phyloP scores from a whole-genome alignment of 2,113 vertebrate species.

The Mustelus asterias region DNA sequence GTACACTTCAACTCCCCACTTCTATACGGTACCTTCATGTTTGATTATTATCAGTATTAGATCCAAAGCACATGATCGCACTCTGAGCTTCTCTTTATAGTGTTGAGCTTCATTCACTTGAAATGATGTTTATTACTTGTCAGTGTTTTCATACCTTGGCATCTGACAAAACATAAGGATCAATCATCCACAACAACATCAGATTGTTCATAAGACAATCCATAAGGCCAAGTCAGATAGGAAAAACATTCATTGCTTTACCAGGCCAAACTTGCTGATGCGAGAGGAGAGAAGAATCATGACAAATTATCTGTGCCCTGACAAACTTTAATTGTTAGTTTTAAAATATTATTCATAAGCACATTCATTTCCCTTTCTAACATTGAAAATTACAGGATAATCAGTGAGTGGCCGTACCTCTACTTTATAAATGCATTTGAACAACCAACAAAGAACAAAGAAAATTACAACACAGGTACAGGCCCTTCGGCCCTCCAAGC shows the following conservation, averaged over 20 bases:
- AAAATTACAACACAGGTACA: too few relatives aligned
- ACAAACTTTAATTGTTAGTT: neutral
- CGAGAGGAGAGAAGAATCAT: neutral
- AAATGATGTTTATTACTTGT: neutral
- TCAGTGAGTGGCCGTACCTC: neutral
- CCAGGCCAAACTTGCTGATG: neutral
- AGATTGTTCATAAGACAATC: neutral
- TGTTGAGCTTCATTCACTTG: neutral
- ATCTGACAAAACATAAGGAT: neutral
- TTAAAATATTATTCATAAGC: neutral
- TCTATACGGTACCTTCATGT: neutral
- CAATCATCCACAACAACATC: neutral
- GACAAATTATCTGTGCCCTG: neutral
- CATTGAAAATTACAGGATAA: neutral
- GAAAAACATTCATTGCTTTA: neutral
- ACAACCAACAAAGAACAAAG: neutral
- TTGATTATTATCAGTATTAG: neutral
- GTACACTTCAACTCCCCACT: neutral
- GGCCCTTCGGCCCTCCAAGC: too few relatives aligned
- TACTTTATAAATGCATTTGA: neutral
- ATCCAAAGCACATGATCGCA: neutral
- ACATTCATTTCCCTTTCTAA: neutral
- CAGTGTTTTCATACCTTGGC: neutral
- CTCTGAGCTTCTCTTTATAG: neutral
- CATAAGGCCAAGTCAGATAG: neutral